Evolutionary conservation across 1,140 invertebrate species (phyloP), one percentile per base, ranked within the genome.

Genomic region (Pinna nobilis): DNA sequence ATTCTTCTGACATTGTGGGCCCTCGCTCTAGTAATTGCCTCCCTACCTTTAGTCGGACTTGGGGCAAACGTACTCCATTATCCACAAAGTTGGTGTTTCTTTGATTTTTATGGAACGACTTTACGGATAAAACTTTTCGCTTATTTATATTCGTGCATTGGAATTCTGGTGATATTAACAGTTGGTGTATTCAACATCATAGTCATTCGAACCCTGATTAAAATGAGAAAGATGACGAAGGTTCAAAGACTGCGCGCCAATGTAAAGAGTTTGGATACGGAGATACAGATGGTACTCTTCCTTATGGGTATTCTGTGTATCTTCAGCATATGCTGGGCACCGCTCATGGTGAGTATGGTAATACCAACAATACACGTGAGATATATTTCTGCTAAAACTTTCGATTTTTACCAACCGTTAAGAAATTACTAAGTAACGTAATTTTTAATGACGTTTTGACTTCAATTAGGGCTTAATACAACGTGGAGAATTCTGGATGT

Each of bases 21-120:
- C 11, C 15, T 33, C 9, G 78, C 86, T 2, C 61, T 83, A 4
- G 15, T 86, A 30, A 79, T 89, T 30, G 84, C 84, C 5, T 73
- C 77, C 7, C 76, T 90, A 23, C 89, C 88, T 7, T 75, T 89
- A 9, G 79, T 90, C 25, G 87, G 87, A 2, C 66, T 90, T 7
- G 88, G 88, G 0, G 35, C 55, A 20, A 84, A 83, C 55, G 77
- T 83, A 6, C 49, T 80, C 5, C 88, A 87, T 50, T 89, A 82
- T 76, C 88, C 88, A 0, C 78, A 82, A 7, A 88, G 88, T 28
- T 90, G 89, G 89, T 90, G 88, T 68, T 90, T 89, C 81, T 83
- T 89, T 68, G 86, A 88, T 67, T 84, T 85, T 53, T 65, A 71
- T 30, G 78, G 79, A 50, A 51, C 74, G 0, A 47, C 72, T 63